Evolutionary conservation across 2,888 invertebrate genomes (phyloP), one percentile per base, ranked within the genome.

Genomic region (Torymus aiolomorphi): DNA sequence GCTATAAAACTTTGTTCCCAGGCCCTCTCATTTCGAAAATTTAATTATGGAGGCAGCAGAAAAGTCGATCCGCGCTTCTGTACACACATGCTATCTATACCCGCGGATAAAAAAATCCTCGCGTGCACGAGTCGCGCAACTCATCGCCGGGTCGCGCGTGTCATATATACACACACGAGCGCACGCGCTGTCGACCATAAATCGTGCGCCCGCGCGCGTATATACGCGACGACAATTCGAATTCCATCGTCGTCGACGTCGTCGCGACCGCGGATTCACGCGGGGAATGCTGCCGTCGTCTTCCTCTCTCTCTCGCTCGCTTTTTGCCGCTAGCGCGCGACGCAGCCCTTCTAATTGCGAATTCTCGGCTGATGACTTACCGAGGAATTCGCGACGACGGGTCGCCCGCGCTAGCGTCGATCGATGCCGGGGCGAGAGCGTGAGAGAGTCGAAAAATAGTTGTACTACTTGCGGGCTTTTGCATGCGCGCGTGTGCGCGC

Each of bases 361-460:
- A 85, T 84, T 85, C 84, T 82, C 83, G 76, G 56, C 82, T 83
- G 82, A 83, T 85, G 83, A 84, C 84, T 84, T 83, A 81, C 74
- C 76, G 54, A 80, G 83, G 82, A 83, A 84, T 84, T 83, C 74
- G 57, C 72, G 51, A 49, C 52, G 20, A 67, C 24, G 52, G 67
- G 49, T 51, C 8, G 31, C 24, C 20, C 2, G 67, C 18, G 51
- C 54, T n/a, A 13, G 20, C 61, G 66, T 65, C 80, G 73, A 78
- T 75, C 76, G 62, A 59, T 10, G 67, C 24, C 12, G 1, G 61
- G 20, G 42, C 14, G 62, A 61, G 57, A 18, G 2, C 24, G 31
- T 4, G 3, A n/a, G 16, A 2, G 31, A 20, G 18, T 66, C 51
- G 69, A 80, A 80, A 80, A 80, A 76, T 73, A 80, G 62, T 80